Evolutionary conservation across 2,888 invertebrate genomes (phyloP).

Genomic region (Cactoblastis cactorum): DNA sequence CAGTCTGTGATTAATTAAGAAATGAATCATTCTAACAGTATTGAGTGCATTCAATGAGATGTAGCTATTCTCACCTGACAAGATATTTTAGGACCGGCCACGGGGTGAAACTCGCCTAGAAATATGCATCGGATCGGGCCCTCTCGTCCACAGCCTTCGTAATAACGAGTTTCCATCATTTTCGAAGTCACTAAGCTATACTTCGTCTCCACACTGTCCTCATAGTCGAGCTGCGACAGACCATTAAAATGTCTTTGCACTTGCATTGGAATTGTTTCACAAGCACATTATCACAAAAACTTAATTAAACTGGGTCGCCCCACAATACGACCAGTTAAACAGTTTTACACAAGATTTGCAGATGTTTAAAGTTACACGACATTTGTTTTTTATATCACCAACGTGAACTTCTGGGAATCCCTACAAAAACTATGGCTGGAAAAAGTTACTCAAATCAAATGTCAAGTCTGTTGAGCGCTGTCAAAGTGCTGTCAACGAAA

Average conservation of each 20-base stretch:
- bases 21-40: conserved; percentile 3
- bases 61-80: conserved; percentile 82
- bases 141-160: conserved; percentile 83
- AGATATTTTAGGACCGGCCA: conserved; percentile 90
- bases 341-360: neutral
- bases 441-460: neutral
- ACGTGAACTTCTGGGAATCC: conserved; percentile 1
- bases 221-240: conserved; percentile 30
- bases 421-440: neutral
- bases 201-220: conserved; percentile 35
- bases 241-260: conserved; percentile 31
- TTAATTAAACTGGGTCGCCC: neutral
- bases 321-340: neutral
- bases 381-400: neutral
- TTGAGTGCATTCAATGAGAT: conserved; percentile 15
- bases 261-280: conserved; percentile 35
- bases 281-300: conserved; percentile 28
- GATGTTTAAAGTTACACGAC: neutral
- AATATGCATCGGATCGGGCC: conserved; percentile 91
- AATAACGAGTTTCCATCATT: conserved; percentile 73
- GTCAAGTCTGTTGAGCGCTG: neutral
- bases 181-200: conserved; percentile 41
- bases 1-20: neutral
- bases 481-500: neutral
- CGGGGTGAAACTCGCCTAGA: conserved; percentile 87